Evolutionary conservation across 2,888 invertebrate genomes (phyloP), one percentile per base, ranked within the genome.

Genomic region (Diploptera punctata): DNA sequence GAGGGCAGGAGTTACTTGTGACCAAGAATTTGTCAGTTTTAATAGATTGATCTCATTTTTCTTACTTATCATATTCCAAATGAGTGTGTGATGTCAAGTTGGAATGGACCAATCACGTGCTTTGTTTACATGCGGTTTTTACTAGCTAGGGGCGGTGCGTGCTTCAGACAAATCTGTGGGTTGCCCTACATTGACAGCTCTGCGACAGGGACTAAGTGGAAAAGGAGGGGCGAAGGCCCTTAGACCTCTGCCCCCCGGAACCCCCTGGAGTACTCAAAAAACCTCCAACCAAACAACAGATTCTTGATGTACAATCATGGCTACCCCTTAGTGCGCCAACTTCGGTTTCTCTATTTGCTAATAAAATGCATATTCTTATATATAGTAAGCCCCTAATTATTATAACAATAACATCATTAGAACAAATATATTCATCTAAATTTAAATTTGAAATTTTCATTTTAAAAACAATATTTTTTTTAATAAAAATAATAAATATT

Each of bases 151-250:
- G 76, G 77, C 82, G 82, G 80, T 80, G 69, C 69, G 60, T 54
- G 69, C 21, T 47, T 26, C 44, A 44, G 65, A 65, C 65, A 65
- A 65, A 65, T 65, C 80, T 81, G 79, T 79, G 82, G 83, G 83
- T 81, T 80, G 83, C 80, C 78, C 83, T 78, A 78, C 78, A 79
- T 81, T 83, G 83, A 83, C 83, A 81, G 80, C 78, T 77, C 78
- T 79, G 81, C 83, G 83, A 83, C 83, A 81, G 79, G 77, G 80
- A 84, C 83, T 81, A 84, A 84, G 82, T 81, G 81, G 29, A 49
- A 62, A 80, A 84, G 84, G 83, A 82, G 84, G 83, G 81, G 83
- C 82, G 77, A 77, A 78, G 76, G 79, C 54, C 68, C 68, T 52
- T 54, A 68, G 52, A 54, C 68, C 69, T 57, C 69, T 47, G 65